These are phyloP conservation scores for Morone saxatilis DNA, from an alignment of 2,113 vertebrate genomes.

Conservation along the genomic window DNA sequence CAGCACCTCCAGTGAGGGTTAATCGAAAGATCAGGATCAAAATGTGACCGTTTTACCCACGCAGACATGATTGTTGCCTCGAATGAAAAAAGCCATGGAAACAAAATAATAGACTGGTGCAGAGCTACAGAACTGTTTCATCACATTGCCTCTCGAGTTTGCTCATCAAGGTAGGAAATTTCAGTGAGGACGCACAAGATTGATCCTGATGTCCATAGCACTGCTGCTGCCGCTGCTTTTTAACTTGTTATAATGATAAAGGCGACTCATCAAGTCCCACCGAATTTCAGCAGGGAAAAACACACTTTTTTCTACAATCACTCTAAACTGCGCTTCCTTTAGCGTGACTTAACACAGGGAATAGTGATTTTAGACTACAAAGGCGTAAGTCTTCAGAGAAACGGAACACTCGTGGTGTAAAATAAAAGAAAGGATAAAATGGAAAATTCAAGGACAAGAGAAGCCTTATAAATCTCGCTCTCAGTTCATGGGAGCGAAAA, in stretches of 20 bases:
- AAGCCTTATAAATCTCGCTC: conserved; percentile 59
- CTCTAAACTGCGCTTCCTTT: conserved; percentile 18
- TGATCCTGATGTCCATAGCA: conserved; percentile 3
- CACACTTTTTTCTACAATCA: background rate
- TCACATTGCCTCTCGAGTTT: conserved; percentile 7
- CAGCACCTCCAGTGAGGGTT: conserved; percentile 10
- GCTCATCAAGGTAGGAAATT: conserved; percentile 26
- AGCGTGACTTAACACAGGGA: conserved; percentile 33
- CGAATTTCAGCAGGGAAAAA: conserved; percentile 42
- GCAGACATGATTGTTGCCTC: background rate
- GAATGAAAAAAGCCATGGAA: conserved; percentile 15
- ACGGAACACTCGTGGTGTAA: conserved; percentile 30
- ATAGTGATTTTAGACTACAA: conserved; percentile 69
- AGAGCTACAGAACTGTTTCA: background rate
- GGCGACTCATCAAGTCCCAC: conserved; percentile 16
- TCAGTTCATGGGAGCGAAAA: conserved; percentile 42
- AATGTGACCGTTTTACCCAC: conserved; percentile 12
- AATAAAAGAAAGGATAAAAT: conserved; percentile 61
- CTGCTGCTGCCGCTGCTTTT: conserved; percentile 10
- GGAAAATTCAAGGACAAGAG: conserved; percentile 69
- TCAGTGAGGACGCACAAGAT: background rate
- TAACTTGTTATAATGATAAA: conserved; percentile 44
- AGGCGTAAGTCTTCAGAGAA: conserved; percentile 58
- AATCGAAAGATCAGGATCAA: conserved; percentile 41
- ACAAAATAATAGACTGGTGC: background rate